These are phyloP conservation scores for Rutilus rutilus DNA, from an alignment of 2,113 vertebrate genomes.

Conservation along the genomic window DNA sequence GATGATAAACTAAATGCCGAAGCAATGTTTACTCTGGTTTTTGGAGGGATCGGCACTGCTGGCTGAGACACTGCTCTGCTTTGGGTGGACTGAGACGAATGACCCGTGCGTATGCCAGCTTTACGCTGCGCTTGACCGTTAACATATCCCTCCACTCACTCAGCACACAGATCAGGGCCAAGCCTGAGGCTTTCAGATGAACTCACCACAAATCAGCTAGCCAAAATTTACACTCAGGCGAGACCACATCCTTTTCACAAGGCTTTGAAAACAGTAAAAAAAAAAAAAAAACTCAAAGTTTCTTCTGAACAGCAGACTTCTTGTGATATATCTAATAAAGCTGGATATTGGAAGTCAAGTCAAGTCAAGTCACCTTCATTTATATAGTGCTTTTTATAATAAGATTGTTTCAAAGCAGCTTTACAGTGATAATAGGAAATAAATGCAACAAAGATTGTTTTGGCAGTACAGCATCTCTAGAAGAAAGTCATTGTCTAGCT, in stretches of 20 bases:
- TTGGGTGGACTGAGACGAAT: conserved; percentile 8
- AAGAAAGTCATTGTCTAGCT: too few species aligned
- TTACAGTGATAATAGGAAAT: too few species aligned
- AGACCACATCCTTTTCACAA: conserved; percentile 57
- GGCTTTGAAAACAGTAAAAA: neutral
- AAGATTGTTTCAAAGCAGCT: too few species aligned
- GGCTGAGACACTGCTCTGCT: conserved; percentile 9
- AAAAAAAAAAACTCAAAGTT: neutral
- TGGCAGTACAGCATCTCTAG: too few species aligned
- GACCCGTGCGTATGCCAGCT: conserved; percentile 67
- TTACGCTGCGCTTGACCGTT: conserved; percentile 66
- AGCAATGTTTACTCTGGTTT: conserved; percentile 8
- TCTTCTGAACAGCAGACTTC: neutral
- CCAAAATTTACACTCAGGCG: conserved; percentile 66
- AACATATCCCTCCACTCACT: conserved; percentile 72
- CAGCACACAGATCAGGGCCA: conserved; percentile 62
- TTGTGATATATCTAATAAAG: conserved; percentile 1
- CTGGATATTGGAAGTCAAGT: neutral
- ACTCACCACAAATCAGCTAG: conserved; percentile 64
- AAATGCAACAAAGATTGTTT: too few species aligned
- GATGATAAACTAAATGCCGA: neutral
- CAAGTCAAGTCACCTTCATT: too few species aligned
- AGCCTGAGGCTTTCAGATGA: conserved; percentile 75
- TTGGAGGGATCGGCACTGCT: neutral
- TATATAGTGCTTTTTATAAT: too few species aligned